These are phyloP conservation scores for Calephelis perditalis DNA, from an alignment of 2,888 invertebrate species.

Conservation along the genomic window DNA sequence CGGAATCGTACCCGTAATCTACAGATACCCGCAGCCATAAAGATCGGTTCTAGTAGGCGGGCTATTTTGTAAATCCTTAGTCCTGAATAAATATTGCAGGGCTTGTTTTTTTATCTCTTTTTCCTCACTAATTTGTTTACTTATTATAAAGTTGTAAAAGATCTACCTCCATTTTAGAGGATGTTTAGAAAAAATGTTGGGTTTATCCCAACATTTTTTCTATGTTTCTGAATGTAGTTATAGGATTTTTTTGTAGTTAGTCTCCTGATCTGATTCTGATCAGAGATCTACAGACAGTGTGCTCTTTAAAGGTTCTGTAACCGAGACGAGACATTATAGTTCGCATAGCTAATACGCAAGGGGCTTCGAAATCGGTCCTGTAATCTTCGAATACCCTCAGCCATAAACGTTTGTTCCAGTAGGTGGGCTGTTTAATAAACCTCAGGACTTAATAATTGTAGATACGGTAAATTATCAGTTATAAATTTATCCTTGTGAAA, in stretches of 20 bases:
- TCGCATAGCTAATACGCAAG: slow-evolving; percentile 47
- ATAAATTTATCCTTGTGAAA: too few relatives aligned
- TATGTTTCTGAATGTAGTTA: too few relatives aligned
- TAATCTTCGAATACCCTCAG: neutral
- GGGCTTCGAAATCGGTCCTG: slow-evolving; percentile 10
- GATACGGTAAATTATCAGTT: too few relatives aligned
- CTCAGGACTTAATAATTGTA: neutral
- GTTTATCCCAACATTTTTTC: too few relatives aligned
- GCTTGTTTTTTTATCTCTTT: too few relatives aligned
- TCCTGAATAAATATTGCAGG: too few relatives aligned
- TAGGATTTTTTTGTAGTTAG: too few relatives aligned
- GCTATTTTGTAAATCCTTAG: neutral
- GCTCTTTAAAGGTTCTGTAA: slow-evolving; percentile 30
- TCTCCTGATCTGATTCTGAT: neutral
- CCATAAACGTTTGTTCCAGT: slow-evolving; percentile 3
- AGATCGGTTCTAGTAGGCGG: slow-evolving; percentile 8
- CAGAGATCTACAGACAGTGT: slow-evolving; percentile 17
- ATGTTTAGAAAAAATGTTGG: too few relatives aligned
- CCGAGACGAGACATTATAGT: slow-evolving; percentile 35
- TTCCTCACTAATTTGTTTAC: too few relatives aligned
- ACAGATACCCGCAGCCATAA: slow-evolving; percentile 4
- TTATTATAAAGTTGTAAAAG: too few relatives aligned
- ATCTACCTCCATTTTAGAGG: too few relatives aligned
- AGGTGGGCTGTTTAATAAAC: neutral
- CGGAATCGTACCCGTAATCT: slow-evolving; percentile 1